Percentiles rank a stretch among this genome's conserved stretches.
Evolutionary conservation across 1,140 invertebrate species (phyloP).

Genomic region (Zaprionus vittiger): DNA sequence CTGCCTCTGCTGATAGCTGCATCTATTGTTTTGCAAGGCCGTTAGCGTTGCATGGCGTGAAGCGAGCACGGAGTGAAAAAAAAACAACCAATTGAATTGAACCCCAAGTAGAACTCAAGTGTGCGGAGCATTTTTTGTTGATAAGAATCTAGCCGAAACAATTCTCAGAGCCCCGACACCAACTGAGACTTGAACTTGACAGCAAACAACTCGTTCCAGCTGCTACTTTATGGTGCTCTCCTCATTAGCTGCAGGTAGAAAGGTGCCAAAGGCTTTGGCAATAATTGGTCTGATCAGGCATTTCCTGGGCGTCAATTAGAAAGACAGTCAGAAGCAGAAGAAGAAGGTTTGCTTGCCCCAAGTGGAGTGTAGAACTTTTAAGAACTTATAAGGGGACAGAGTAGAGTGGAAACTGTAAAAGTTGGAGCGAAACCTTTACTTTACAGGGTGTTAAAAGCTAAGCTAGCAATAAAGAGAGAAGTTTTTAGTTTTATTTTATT

Average conservation of each 20-base stretch:
- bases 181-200: slow-evolving; percentile 73
- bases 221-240: slow-evolving; percentile 41
- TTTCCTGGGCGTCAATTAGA: slow-evolving; percentile 16
- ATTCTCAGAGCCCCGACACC: slow-evolving; percentile 47
- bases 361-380: background rate
- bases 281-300: slow-evolving; percentile 46
- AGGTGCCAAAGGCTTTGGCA: slow-evolving; percentile 26
- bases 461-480: background rate
- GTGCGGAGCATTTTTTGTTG: slow-evolving; percentile 31
- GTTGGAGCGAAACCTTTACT: background rate
- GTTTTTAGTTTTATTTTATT: background rate
- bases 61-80: slow-evolving; percentile 35
- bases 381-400: too few species aligned
- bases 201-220: slow-evolving; percentile 24
- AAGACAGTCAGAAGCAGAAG: background rate
- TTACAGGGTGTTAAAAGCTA: background rate
- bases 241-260: slow-evolving; percentile 50
- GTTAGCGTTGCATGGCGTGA: slow-evolving; percentile 81
- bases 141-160: slow-evolving; percentile 73
- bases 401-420: background rate
- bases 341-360: background rate
- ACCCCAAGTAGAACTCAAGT: slow-evolving; percentile 21
- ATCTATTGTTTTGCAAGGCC: slow-evolving; percentile 82
- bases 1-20: slow-evolving; percentile 41
- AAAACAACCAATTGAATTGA: slow-evolving; percentile 48